A percentile compares a stretch with the other conserved stretches of the same genome.
Conservation (phyloP, 2,113 vertebrate species). For the Cyrtonyx montezumae region DNA sequence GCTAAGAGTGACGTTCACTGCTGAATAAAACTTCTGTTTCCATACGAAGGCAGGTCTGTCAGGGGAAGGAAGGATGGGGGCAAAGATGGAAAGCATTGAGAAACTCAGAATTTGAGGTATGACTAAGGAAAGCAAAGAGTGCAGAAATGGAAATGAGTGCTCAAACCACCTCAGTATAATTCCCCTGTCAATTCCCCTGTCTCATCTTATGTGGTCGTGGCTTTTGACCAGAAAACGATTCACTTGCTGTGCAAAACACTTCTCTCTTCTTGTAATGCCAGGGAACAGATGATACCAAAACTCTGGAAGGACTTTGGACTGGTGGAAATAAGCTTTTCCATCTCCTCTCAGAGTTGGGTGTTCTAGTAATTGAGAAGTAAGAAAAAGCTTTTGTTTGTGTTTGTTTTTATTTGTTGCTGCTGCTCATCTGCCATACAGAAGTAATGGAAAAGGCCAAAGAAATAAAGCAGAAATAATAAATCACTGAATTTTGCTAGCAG, state of each 20-base stretch:
- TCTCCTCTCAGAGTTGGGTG: not conserved
- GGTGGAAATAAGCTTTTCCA: slow-evolving; percentile 20
- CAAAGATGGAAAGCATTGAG: not conserved
- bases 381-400: not conserved
- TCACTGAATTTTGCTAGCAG: not conserved
- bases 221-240: slow-evolving; percentile 9
- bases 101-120: not conserved
- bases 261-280: slow-evolving; percentile 68
- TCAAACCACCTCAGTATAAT: not conserved
- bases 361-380: not conserved
- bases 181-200: not conserved
- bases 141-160: not conserved
- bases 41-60: not conserved
- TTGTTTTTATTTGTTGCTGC: not conserved
- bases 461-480: not conserved
- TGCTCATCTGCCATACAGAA: not conserved
- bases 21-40: not conserved
- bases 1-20: not conserved
- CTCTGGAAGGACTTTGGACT: not conserved
- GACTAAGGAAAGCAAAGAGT: not conserved
- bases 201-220: slow-evolving; percentile 6
- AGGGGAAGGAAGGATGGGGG: not conserved
- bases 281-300: slow-evolving; percentile 55
- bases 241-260: slow-evolving; percentile 41
- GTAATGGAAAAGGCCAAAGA: not conserved